Conservation (phyloP, 2,797 vertebrate species). For the Muraenolepis orangiensis region DNA sequence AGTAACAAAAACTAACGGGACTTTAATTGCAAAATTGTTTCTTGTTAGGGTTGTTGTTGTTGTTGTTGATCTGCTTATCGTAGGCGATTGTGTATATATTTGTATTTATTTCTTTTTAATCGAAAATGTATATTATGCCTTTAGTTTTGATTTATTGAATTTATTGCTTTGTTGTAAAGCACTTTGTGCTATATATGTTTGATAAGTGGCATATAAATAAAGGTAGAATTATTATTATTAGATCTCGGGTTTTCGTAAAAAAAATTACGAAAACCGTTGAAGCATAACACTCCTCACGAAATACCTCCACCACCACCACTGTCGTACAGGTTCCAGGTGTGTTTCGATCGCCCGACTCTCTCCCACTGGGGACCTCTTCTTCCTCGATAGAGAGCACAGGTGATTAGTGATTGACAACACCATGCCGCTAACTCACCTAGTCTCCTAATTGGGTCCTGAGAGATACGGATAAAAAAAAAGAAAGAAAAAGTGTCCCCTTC, state of each 20-base stretch:
- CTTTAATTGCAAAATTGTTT: no score
- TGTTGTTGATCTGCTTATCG: no score
- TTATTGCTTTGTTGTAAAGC: no score
- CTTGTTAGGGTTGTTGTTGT: no score
- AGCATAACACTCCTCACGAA: neutral
- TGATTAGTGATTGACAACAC: neutral
- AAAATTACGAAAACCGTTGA: neutral
- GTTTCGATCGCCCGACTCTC: neutral
- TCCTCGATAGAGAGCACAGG: neutral
- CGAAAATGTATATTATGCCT: no score
- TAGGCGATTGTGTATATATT: no score
- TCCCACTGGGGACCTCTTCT: neutral
- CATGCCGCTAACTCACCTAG: neutral
- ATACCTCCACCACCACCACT: neutral
- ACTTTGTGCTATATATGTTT: no score
- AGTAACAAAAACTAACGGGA: no score
- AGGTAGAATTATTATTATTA: no score
- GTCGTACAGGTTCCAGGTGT: neutral
- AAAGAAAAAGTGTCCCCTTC: neutral
- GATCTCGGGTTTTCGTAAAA: neutral
- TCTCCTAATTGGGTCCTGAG: neutral
- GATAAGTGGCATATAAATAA: no score
- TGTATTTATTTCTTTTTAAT: no score
- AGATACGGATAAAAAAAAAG: neutral
- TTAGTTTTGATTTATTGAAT: no score